Conservation (phyloP, 2,113 vertebrate species). For the Pachyramphus minor region DNA sequence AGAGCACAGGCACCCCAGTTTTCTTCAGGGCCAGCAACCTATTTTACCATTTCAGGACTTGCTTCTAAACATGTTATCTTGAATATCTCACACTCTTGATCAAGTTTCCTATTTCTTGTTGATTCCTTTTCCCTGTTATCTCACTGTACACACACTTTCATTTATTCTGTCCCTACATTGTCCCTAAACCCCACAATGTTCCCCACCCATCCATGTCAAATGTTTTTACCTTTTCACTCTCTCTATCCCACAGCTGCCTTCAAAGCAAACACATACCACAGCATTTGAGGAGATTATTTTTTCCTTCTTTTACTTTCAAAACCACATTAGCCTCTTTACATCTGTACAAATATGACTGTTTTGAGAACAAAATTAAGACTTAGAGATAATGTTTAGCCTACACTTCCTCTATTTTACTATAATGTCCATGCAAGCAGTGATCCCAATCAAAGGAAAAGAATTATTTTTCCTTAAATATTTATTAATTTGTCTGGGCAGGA, state of each 20-base stretch:
- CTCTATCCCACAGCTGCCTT: background rate
- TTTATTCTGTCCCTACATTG: background rate
- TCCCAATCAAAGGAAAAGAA: background rate
- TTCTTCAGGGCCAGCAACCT: background rate
- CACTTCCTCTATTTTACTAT: background rate
- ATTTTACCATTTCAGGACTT: background rate
- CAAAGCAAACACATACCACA: background rate
- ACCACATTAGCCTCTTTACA: background rate
- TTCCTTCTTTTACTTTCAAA: background rate
- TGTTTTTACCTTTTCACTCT: background rate
- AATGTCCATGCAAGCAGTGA: background rate
- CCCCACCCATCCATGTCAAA: fast-evolving
- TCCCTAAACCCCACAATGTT: background rate
- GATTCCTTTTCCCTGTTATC: background rate
- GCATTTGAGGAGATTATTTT: background rate
- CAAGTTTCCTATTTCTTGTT: background rate
- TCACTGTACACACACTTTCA: background rate
- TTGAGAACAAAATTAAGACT: background rate
- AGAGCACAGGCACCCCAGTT: background rate
- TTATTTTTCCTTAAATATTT: background rate
- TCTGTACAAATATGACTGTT: background rate
- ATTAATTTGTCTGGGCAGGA: background rate
- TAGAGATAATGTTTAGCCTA: background rate
- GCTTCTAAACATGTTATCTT: background rate
- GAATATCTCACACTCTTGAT: background rate